Conservation (phyloP, 2,113 vertebrate genomes). For the Pardalotus punctatus region DNA sequence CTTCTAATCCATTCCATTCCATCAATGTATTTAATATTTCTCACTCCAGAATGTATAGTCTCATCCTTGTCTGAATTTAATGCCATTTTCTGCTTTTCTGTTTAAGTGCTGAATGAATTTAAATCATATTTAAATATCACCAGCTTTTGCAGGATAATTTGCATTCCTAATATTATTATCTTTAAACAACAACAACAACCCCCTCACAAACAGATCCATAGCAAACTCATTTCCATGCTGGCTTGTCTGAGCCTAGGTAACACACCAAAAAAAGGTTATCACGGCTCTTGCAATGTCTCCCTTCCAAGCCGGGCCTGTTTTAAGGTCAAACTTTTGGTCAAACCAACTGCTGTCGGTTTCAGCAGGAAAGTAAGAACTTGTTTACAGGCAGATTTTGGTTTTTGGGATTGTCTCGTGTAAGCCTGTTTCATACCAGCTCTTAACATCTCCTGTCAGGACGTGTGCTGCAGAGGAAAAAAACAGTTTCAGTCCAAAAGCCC, state of each 20-base stretch:
- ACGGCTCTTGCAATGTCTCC: not conserved
- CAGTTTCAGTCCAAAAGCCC: not conserved
- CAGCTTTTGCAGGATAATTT: slow-evolving; percentile 23
- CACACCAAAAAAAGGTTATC: not conserved
- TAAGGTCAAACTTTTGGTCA: not conserved
- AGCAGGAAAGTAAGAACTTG: not conserved
- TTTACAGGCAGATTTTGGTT: not conserved
- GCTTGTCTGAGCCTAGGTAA: not conserved
- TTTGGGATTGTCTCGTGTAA: not conserved
- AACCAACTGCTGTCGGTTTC: not conserved
- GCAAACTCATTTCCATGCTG: not conserved
- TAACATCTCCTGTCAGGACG: not conserved
- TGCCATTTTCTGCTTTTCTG: slow-evolving; percentile 30
- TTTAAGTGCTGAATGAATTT: slow-evolving; percentile 49
- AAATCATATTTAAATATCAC: slow-evolving; percentile 62
- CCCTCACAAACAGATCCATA: not conserved
- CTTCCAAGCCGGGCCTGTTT: not conserved
- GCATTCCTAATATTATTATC: slow-evolving; percentile 19
- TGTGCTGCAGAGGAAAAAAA: not conserved
- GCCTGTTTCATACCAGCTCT: not conserved
- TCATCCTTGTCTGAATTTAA: slow-evolving; percentile 47
- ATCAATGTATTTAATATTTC: not conserved
- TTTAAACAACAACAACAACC: not conserved
- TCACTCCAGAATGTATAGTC: not conserved
- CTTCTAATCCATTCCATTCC: not conserved